Evolutionary conservation across 2,888 invertebrate genomes (phyloP).

Genomic region (Volucella inflata): DNA sequence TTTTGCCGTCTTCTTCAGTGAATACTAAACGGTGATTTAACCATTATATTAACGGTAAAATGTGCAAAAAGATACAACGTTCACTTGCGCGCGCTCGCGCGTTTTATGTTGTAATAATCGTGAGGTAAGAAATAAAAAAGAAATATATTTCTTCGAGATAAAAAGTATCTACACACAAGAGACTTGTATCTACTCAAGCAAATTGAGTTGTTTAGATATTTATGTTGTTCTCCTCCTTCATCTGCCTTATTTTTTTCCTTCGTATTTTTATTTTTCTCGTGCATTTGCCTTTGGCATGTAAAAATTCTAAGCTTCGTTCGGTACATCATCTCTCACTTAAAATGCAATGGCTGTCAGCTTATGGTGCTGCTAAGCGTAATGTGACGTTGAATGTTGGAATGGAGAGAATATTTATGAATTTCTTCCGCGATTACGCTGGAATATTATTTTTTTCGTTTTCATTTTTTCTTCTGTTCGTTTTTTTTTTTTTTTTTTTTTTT

Average conservation of each 20-base stretch:
- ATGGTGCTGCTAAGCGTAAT: slow-evolving; percentile 15
- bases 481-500: not conserved
- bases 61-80: slow-evolving; percentile 76
- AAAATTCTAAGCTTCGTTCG: slow-evolving; percentile 46
- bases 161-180: slow-evolving; percentile 26
- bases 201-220: slow-evolving; percentile 62
- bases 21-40: slow-evolving; percentile 80
- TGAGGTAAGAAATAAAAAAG: slow-evolving; percentile 1
- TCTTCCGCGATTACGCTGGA: slow-evolving; percentile 50
- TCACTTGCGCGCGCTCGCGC: slow-evolving; percentile 34
- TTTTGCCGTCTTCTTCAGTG: slow-evolving; percentile 38
- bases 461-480: not conserved
- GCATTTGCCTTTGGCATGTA: slow-evolving; percentile 18
- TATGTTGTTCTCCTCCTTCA: not conserved
- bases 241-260: not conserved
- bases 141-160: slow-evolving; percentile 4
- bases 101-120: slow-evolving; percentile 52
- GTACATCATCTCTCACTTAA: slow-evolving; percentile 54
- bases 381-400: slow-evolving; percentile 2
- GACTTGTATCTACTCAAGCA: slow-evolving; percentile 28
- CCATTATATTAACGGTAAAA: slow-evolving; percentile 81
- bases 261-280: slow-evolving; percentile 2
- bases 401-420: slow-evolving; percentile 44
- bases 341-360: slow-evolving; percentile 46
- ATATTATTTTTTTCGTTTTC: not conserved